phyloP scores from a whole-genome alignment of 1,140 invertebrate genomes.

The Tetragonula clypearis region DNA sequence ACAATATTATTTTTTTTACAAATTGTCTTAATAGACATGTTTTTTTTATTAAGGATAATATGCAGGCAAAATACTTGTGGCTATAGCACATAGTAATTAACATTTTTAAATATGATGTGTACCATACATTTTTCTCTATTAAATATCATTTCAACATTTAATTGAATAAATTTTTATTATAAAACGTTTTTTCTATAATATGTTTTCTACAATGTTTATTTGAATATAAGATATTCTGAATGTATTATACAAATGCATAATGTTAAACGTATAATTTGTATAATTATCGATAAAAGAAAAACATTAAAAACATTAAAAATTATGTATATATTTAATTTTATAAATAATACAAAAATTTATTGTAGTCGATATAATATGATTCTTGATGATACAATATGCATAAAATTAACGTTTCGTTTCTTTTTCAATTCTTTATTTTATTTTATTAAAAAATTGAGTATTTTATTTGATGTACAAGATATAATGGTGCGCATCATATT shows the following conservation, averaged over 20 bases:
- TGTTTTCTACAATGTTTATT: background rate
- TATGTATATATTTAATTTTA: slow-evolving; percentile 26
- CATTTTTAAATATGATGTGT: slow-evolving; percentile 50
- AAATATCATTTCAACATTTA: background rate
- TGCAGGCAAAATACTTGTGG: slow-evolving; percentile 62
- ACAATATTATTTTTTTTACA: slow-evolving; percentile 36
- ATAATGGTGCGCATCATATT: slow-evolving; percentile 56
- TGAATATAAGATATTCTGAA: background rate
- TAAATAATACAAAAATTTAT: background rate
- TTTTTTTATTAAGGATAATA: slow-evolving; percentile 32
- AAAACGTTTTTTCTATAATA: background rate
- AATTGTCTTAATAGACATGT: slow-evolving; percentile 28
- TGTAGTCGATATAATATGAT: background rate
- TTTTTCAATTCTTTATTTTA: slow-evolving; percentile 6
- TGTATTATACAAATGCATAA: background rate
- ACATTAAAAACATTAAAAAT: background rate
- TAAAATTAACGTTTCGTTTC: background rate
- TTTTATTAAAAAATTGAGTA: background rate
- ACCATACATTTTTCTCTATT: slow-evolving; percentile 16
- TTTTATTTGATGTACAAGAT: background rate
- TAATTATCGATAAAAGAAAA: slow-evolving; percentile 1
- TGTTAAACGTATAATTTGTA: background rate
- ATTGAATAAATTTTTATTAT: background rate
- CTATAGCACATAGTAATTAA: slow-evolving; percentile 51
- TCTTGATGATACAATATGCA: no score